phyloP scores from a whole-genome alignment of 2,888 invertebrate species.

The Leptura quadrifasciata region DNA sequence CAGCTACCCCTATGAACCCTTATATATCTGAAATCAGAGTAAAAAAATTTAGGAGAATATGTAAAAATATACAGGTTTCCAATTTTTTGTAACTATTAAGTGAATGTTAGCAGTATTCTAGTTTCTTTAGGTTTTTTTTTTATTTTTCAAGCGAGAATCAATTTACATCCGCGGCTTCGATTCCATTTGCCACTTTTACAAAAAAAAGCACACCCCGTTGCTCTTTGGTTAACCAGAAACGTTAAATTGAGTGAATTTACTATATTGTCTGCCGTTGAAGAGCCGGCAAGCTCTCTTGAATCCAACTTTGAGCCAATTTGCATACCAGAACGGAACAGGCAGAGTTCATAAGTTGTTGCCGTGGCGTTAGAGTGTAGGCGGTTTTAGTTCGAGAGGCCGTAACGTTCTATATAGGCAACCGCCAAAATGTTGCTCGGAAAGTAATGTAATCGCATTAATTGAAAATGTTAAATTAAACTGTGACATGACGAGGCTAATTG shows the following conservation, averaged over 20 bases:
- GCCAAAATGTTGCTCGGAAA: neutral
- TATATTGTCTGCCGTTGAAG: slow-evolving; percentile 10
- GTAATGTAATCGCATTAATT: slow-evolving; percentile 15
- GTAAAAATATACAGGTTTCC: too few species aligned
- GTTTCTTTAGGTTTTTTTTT: neutral
- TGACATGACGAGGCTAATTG: neutral
- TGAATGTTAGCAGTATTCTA: neutral
- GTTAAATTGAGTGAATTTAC: slow-evolving; percentile 32
- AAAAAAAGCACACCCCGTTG: slow-evolving; percentile 16
- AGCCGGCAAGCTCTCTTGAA: slow-evolving; percentile 8
- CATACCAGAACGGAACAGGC: slow-evolving; percentile 9
- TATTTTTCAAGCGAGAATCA: neutral
- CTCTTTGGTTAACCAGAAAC: slow-evolving; percentile 19
- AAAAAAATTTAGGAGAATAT: too few species aligned
- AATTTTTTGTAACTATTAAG: too few species aligned
- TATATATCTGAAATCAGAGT: too few species aligned
- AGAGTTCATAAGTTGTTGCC: slow-evolving; percentile 10
- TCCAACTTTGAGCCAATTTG: slow-evolving; percentile 15
- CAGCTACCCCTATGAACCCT: too few species aligned
- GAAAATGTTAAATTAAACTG: slow-evolving; percentile 1
- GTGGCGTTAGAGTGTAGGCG: slow-evolving; percentile 1
- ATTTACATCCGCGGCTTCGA: neutral
- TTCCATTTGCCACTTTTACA: slow-evolving; percentile 4
- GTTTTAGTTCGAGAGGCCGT: slow-evolving; percentile 12
- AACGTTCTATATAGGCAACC: neutral